A percentile compares a stretch with the other conserved stretches of the same genome.
Conservation (phyloP, 2,113 vertebrate species). For the Takifugu flavidus region DNA sequence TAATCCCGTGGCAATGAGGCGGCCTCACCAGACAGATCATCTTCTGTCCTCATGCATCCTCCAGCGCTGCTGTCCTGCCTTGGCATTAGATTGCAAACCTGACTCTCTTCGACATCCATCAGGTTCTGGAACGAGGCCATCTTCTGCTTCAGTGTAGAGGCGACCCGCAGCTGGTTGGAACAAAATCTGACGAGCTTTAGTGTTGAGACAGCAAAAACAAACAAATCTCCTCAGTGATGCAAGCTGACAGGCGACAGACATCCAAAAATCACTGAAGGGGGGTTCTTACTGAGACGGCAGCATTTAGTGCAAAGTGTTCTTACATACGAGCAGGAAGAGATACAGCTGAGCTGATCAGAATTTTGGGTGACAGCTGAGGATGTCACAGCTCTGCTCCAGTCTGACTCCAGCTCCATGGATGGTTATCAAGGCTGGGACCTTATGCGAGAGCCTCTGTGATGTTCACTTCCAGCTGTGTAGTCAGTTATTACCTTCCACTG, state of each 20-base stretch:
- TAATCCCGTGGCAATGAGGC: conserved; percentile 45
- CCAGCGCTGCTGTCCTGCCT: conserved; percentile 40
- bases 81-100: conserved; percentile 42
- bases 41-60: conserved; percentile 59
- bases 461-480: too few species aligned
- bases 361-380: too few species aligned
- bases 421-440: too few species aligned
- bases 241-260: conserved; percentile 36
- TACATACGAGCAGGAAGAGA: background rate
- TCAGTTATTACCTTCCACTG: too few species aligned
- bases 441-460: too few species aligned
- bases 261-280: conserved; percentile 27
- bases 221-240: conserved; percentile 38
- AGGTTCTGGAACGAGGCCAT: conserved; percentile 75
- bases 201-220: conserved; percentile 35
- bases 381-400: too few species aligned
- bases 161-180: conserved; percentile 53
- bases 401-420: too few species aligned
- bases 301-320: conserved; percentile 11
- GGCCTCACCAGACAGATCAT: conserved; percentile 67
- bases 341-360: background rate
- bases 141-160: conserved; percentile 72
- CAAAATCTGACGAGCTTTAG: conserved; percentile 56
- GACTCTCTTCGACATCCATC: conserved; percentile 67
- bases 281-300: conserved; percentile 15